Evolutionary conservation across 1,140 invertebrate species (phyloP).

Genomic region (Lucilia cuprina): DNA sequence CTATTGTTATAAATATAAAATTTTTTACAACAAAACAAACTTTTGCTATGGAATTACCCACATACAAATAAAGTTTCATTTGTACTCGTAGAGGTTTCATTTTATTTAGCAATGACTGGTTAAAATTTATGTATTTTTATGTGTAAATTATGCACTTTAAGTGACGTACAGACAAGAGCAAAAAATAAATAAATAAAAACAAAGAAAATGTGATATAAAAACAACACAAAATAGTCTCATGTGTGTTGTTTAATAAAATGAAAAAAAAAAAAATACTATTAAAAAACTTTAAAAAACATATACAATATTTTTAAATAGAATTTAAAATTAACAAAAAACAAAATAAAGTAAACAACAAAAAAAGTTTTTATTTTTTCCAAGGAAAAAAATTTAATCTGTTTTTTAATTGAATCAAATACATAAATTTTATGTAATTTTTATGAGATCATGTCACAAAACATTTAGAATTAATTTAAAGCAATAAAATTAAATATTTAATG

Average conservation of each 20-base stretch:
- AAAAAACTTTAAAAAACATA: neutral
- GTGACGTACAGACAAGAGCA: neutral
- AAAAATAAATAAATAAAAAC: neutral
- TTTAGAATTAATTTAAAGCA: neutral
- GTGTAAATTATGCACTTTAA: neutral
- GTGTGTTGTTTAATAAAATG: neutral
- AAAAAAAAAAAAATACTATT: neutral
- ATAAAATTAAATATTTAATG: neutral
- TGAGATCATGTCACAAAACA: conserved; percentile 14
- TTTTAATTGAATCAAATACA: neutral
- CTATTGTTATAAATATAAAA: no score
- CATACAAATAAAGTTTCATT: no score
- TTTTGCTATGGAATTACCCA: no score
- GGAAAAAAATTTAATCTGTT: neutral
- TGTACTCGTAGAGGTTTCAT: no score
- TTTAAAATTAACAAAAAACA: neutral
- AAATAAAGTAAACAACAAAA: neutral
- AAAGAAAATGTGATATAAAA: conserved; percentile 6
- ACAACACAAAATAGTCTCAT: conserved; percentile 16
- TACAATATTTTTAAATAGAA: neutral
- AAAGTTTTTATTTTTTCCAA: neutral
- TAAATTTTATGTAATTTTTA: neutral
- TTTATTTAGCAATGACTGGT: neutral
- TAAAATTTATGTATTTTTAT: neutral
- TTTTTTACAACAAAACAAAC: no score